Percentiles rank a stretch among this genome's conserved stretches.
Conservation (phyloP, 2,888 invertebrate species). For the Atrina japonica region DNA sequence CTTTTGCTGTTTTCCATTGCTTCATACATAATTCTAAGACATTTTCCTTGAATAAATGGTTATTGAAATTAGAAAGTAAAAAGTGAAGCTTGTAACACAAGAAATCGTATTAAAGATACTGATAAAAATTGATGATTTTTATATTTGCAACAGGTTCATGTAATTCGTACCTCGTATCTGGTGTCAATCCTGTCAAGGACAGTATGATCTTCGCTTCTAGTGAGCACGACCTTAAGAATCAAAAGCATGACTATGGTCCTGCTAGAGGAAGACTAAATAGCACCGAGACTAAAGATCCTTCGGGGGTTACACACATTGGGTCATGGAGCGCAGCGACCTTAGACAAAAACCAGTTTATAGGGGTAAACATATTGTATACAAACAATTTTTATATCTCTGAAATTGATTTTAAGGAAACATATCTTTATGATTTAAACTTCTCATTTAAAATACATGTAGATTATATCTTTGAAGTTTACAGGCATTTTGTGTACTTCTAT, state of each 20-base stretch:
- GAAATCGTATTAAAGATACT: too few relatives aligned
- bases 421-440: background rate
- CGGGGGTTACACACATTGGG: conserved; percentile 23
- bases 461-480: too few relatives aligned
- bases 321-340: conserved; percentile 32
- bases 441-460: background rate
- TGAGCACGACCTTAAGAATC: conserved; percentile 26
- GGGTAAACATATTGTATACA: conserved; percentile 35
- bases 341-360: conserved; percentile 41
- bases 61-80: too few relatives aligned
- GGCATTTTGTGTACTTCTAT: too few relatives aligned
- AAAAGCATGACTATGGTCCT: conserved; percentile 36
- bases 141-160: background rate
- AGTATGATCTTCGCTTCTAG: conserved; percentile 36
- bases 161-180: conserved; percentile 28
- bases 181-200: conserved; percentile 20
- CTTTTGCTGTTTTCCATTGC: too few relatives aligned
- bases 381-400: too few relatives aligned
- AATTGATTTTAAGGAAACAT: too few relatives aligned
- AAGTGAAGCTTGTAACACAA: too few relatives aligned
- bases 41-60: too few relatives aligned
- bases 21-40: too few relatives aligned
- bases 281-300: conserved; percentile 15
- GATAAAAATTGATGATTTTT: too few relatives aligned
- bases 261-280: conserved; percentile 27